These are phyloP conservation scores for Bombylius discolor DNA, from an alignment of 2,888 invertebrate genomes.

Conservation along the genomic window DNA sequence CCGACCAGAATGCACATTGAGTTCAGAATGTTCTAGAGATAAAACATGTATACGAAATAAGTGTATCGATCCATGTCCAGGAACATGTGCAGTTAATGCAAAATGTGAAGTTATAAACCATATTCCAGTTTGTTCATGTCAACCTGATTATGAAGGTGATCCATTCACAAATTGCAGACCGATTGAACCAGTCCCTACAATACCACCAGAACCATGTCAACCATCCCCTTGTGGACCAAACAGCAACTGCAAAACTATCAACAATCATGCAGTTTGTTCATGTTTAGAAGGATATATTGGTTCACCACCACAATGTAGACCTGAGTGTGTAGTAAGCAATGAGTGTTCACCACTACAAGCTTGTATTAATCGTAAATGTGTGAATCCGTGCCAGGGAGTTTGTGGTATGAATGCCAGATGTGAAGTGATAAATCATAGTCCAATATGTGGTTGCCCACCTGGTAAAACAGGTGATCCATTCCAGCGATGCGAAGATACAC, in stretches of 20 bases:
- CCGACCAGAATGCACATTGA: conserved; percentile 61
- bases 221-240: conserved; percentile 50
- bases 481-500: conserved; percentile 52
- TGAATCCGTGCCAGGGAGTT: conserved; percentile 56
- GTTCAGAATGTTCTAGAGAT: conserved; percentile 55
- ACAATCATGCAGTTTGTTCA: conserved; percentile 52
- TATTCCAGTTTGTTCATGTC: conserved; percentile 60
- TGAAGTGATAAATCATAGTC: conserved; percentile 56
- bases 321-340: conserved; percentile 53
- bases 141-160: conserved; percentile 54
- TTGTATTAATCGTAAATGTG: conserved; percentile 55
- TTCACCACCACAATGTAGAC: conserved; percentile 53
- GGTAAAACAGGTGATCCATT: conserved; percentile 65
- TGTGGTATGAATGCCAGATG: conserved; percentile 60
- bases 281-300: conserved; percentile 56
- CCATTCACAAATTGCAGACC: conserved; percentile 47
- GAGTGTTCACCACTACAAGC: conserved; percentile 50
- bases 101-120: conserved; percentile 61
- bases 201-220: conserved; percentile 34
- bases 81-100: conserved; percentile 59
- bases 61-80: conserved; percentile 61
- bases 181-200: conserved; percentile 23
- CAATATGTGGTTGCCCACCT: conserved; percentile 52
- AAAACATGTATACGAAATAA: conserved; percentile 57
- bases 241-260: conserved; percentile 45